phyloP scores from a whole-genome alignment of 2,113 vertebrate genomes.

The Lepus americanus region DNA sequence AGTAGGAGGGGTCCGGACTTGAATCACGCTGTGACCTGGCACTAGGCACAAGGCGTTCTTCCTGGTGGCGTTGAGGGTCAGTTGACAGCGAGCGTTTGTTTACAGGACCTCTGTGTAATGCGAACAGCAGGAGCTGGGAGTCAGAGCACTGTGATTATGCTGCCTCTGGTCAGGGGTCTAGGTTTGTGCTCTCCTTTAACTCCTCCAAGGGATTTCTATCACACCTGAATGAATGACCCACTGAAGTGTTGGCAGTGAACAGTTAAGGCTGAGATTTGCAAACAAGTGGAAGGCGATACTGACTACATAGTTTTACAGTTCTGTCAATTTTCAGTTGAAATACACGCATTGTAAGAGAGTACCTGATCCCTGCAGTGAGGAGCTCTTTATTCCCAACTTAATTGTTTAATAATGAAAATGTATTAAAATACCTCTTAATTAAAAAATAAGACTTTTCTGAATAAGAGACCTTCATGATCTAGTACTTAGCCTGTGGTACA shows the following conservation, averaged over 20 bases:
- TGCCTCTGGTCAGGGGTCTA: not conserved
- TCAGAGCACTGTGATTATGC: conserved; percentile 18
- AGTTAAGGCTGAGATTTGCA: not conserved
- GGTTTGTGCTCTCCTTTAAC: conserved; percentile 49
- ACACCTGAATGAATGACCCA: not conserved
- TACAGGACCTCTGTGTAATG: not conserved
- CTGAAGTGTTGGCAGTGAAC: not conserved
- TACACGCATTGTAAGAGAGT: conserved; percentile 24
- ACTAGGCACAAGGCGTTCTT: not conserved
- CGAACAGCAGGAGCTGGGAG: not conserved
- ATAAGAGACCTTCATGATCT: not conserved
- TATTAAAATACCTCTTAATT: not conserved
- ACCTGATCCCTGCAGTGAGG: not conserved
- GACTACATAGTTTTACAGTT: conserved; percentile 27
- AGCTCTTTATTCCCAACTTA: conserved; percentile 22
- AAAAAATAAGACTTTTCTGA: conserved; percentile 18
- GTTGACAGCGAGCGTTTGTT: conserved; percentile 31
- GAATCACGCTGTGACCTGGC: not conserved
- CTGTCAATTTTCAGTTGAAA: conserved; percentile 23
- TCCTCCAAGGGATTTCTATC: conserved; percentile 25
- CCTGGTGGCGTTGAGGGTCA: not conserved
- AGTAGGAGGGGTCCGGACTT: not conserved
- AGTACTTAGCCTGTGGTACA: not conserved
- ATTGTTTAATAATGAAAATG: conserved; percentile 40
- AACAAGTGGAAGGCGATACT: conserved; percentile 10